Conservation (phyloP, 2,113 vertebrate species). For the Rousettus leschenaultii region DNA sequence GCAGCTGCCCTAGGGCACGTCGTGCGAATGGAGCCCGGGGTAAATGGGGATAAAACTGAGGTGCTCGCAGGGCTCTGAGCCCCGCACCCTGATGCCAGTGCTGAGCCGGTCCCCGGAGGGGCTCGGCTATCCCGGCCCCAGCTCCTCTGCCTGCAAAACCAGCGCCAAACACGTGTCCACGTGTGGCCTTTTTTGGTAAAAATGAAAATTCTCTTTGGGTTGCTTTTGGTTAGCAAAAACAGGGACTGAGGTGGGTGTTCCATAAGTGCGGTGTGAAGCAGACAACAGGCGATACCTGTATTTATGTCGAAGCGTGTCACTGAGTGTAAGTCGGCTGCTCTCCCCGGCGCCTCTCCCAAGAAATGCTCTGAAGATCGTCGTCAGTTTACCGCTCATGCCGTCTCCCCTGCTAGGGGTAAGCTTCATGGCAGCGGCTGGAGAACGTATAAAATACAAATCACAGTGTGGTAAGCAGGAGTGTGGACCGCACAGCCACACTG, state of each 20-base stretch:
- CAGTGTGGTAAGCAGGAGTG: no score
- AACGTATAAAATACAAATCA: neutral
- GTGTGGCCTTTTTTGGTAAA: neutral
- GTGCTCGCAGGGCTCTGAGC: neutral
- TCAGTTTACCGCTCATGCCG: neutral
- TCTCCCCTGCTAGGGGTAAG: neutral
- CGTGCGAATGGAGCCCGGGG: neutral
- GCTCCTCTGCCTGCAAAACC: neutral
- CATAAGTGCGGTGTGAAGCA: neutral
- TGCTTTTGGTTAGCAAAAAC: neutral
- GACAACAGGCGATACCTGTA: neutral
- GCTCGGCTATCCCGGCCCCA: neutral
- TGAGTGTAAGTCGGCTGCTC: slow-evolving; percentile 53
- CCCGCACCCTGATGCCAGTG: neutral
- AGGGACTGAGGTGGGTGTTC: neutral
- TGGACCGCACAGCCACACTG: neutral
- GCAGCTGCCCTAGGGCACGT: neutral
- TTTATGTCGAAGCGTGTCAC: neutral
- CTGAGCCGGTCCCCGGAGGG: neutral
- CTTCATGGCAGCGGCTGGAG: neutral
- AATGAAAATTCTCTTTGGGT: neutral
- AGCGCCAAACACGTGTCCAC: no score
- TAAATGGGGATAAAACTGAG: neutral
- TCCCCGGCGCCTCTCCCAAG: neutral
- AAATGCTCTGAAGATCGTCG: neutral